phyloP scores from a whole-genome alignment of 2,113 vertebrate species.

The Natator depressus region DNA sequence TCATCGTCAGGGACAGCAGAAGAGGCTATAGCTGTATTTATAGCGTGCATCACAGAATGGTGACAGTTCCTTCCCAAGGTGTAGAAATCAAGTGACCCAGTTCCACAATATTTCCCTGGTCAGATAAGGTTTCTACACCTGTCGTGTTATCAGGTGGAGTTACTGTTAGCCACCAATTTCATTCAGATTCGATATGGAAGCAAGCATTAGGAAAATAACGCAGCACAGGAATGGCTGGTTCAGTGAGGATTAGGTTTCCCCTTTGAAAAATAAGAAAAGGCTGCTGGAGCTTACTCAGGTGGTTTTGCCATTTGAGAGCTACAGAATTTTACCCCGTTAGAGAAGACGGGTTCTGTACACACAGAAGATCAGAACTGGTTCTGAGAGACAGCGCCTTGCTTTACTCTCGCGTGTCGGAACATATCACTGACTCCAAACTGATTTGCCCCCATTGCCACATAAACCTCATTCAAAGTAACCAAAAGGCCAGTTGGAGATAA shows the following conservation, averaged over 20 bases:
- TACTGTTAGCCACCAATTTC: background rate
- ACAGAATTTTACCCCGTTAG: background rate
- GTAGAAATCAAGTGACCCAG: background rate
- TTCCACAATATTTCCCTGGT: background rate
- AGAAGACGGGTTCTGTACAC: background rate
- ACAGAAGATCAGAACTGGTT: background rate
- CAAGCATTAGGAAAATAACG: background rate
- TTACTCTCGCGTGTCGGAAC: slow-evolving; percentile 43
- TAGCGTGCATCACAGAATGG: background rate
- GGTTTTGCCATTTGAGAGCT: background rate
- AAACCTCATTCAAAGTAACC: slow-evolving; percentile 92
- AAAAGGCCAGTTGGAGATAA: slow-evolving; percentile 77
- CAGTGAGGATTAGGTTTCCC: background rate
- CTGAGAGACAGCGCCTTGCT: background rate
- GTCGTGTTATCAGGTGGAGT: background rate
- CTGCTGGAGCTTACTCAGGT: background rate
- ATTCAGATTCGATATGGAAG: background rate
- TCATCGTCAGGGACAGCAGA: background rate
- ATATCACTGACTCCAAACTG: slow-evolving; percentile 82
- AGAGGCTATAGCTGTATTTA: background rate
- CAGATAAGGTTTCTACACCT: background rate
- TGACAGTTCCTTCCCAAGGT: background rate
- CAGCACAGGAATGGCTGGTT: background rate
- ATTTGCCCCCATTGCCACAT: slow-evolving; percentile 86
- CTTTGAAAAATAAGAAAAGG: background rate